Evolutionary conservation across 2,113 vertebrate species (phyloP).

Genomic region (Solenodon paradoxus): DNA sequence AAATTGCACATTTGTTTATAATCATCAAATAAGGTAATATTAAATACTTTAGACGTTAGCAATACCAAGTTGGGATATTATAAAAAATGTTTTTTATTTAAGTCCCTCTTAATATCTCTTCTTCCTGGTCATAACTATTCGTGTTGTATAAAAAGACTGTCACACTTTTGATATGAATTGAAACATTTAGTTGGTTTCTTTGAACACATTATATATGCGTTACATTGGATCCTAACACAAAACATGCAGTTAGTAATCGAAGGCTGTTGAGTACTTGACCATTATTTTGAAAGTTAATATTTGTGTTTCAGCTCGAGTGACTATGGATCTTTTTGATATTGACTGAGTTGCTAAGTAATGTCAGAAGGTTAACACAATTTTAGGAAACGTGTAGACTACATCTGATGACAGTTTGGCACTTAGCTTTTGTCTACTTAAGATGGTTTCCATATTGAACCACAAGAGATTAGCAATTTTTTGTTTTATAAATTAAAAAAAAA

Average conservation of each 20-base stretch:
- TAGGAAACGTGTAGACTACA: constrained; percentile 14
- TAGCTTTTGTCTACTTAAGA: constrained; percentile 10
- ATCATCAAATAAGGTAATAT: neutral
- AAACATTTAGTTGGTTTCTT: neutral
- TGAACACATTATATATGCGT: neutral
- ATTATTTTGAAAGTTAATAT: constrained; percentile 48
- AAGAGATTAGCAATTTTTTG: no score
- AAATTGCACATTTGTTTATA: neutral
- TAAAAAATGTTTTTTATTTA: neutral
- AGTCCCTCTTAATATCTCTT: neutral
- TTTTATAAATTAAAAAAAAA: no score
- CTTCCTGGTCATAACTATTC: neutral
- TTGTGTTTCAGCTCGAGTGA: constrained; percentile 5
- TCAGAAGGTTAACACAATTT: constrained; percentile 51
- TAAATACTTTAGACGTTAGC: neutral
- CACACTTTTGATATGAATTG: neutral
- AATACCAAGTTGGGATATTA: neutral
- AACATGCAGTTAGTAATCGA: neutral
- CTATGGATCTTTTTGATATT: constrained; percentile 22
- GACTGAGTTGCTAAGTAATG: constrained; percentile 52
- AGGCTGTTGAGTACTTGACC: neutral
- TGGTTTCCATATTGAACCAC: constrained; percentile 6
- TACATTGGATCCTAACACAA: neutral
- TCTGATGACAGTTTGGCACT: constrained; percentile 47
- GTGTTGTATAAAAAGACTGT: neutral